Evolutionary conservation across 2,888 invertebrate genomes (phyloP).

Genomic region (Branchipolynoe longqiensis): DNA sequence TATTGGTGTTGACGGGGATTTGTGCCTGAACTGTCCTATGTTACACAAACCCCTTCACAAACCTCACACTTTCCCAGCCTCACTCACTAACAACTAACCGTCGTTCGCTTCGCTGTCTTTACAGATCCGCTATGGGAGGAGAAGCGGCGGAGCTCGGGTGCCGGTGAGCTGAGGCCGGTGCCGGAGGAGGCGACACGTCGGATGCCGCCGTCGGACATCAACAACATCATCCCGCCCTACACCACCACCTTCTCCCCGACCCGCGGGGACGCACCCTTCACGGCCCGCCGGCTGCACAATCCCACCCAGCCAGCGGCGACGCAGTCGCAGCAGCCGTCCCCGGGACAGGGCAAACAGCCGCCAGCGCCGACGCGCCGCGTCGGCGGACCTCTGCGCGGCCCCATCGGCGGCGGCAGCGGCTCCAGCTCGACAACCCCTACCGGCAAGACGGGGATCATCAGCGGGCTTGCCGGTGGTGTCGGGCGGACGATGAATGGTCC

Average conservation of each 20-base stretch:
- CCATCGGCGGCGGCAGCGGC: too few species aligned
- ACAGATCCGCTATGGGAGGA: conserved; percentile 35
- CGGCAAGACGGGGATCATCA: not conserved
- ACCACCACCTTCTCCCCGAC: conserved; percentile 47
- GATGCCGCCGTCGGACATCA: conserved; percentile 24
- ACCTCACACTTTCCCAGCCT: not conserved
- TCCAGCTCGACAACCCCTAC: too few species aligned
- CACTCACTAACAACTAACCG: too few species aligned
- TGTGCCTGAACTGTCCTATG: too few species aligned
- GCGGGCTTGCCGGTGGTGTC: not conserved
- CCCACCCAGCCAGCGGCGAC: not conserved
- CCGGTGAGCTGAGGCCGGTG: conserved; percentile 7
- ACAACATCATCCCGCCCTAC: conserved; percentile 55
- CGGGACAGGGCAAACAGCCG: not conserved
- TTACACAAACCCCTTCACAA: too few species aligned
- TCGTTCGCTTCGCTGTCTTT: not conserved
- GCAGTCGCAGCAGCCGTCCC: not conserved
- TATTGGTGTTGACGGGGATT: too few species aligned
- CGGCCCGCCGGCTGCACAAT: not conserved
- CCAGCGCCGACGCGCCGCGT: not conserved
- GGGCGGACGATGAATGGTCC: not conserved
- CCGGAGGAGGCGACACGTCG: conserved; percentile 13
- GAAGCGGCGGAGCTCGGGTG: conserved; percentile 2
- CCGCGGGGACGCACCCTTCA: conserved; percentile 10
- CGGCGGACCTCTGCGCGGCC: not conserved